These are phyloP conservation scores for Empidonax traillii DNA, from an alignment of 2,113 vertebrate species.

Conservation along the genomic window DNA sequence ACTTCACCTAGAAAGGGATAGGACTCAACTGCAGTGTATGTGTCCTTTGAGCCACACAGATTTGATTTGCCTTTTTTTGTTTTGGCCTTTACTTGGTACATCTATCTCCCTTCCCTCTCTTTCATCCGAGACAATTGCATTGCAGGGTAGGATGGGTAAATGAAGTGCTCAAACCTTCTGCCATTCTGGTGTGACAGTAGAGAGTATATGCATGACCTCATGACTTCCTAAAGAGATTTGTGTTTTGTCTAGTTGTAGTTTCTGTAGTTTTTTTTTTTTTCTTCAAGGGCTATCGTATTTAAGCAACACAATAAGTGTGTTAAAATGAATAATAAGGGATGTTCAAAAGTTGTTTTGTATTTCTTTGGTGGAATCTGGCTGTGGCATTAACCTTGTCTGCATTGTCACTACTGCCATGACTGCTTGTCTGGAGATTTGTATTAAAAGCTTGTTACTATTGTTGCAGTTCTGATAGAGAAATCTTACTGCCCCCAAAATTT, in stretches of 20 bases:
- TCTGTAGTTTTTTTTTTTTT: slow-evolving; percentile 57
- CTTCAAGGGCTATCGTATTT: slow-evolving; percentile 69
- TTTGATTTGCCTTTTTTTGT: slow-evolving; percentile 50
- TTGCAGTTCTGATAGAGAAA: slow-evolving; percentile 77
- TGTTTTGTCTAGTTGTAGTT: slow-evolving; percentile 77
- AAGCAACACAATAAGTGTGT: slow-evolving; percentile 72
- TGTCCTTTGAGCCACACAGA: slow-evolving; percentile 72
- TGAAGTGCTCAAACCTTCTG: slow-evolving; percentile 65
- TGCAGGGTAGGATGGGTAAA: slow-evolving; percentile 73
- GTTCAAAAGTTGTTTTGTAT: slow-evolving; percentile 79
- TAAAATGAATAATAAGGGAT: slow-evolving; percentile 72
- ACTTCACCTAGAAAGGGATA: background rate
- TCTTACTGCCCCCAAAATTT: slow-evolving; percentile 48
- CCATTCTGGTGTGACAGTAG: slow-evolving; percentile 69
- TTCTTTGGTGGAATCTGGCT: slow-evolving; percentile 79
- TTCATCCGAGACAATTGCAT: slow-evolving; percentile 73
- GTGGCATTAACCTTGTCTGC: slow-evolving; percentile 78
- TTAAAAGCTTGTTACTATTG: slow-evolving; percentile 76
- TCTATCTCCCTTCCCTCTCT: slow-evolving; percentile 70
- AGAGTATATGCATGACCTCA: slow-evolving; percentile 74
- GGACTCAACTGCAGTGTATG: background rate
- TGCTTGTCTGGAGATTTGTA: slow-evolving; percentile 77
- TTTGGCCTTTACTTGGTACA: slow-evolving; percentile 59
- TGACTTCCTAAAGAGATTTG: slow-evolving; percentile 74
- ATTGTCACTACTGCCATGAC: slow-evolving; percentile 77